Base-by-base conservation (phyloP, 2,797 vertebrate species). In the Betta splendens region DNA sequence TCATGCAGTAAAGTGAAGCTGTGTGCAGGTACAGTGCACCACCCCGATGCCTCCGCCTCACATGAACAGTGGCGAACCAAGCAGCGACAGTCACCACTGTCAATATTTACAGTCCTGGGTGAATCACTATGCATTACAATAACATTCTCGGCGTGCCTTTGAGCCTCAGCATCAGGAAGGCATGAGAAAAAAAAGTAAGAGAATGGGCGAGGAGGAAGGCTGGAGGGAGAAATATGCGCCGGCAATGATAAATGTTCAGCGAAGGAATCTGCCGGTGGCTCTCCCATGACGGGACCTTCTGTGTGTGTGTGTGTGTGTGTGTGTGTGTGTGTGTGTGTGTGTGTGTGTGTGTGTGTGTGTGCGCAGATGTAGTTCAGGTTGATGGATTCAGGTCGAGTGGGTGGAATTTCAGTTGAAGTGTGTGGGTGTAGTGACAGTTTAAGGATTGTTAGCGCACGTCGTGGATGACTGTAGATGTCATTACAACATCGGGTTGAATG, bases 71-170 rank as follows among this genome's bases (percentile, higher is more conserved):
- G n/a, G n/a, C n/a, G n/a, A n/a, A n/a, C n/a, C 53, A 62, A 64
- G 58, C 58, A 54, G 61, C 70, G 56, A 61, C 65, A 32, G 46
- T 59, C 49, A 61, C 56, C 67, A 81, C 77, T 76, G 81, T 89
- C 87, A 91, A 88, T 92, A 91, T 92, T 90, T 91, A 90, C 80
- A 83, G 84, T 86, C 74, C 73, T 75, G 76, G 75, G 87, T 91
- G 90, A 92, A 83, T 91, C 86, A 78, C 53, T 79, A 73, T 80
- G 71, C 84, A 84, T 89, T 88, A 83, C 84, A 89, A 89, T 88
- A 86, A 88, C 91, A 91, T 92, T 91, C 91, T 83, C 74, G 32
- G 52, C 76, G 51, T 88, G 78, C 84, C 74, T 84, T 62, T 51
- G 36, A 77, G 79, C 87, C 80, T 89, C 59, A 62, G 68, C 81